Evolutionary conservation across 2,888 invertebrate species (phyloP).

Genomic region (Lordiphosa andalusiaca): DNA sequence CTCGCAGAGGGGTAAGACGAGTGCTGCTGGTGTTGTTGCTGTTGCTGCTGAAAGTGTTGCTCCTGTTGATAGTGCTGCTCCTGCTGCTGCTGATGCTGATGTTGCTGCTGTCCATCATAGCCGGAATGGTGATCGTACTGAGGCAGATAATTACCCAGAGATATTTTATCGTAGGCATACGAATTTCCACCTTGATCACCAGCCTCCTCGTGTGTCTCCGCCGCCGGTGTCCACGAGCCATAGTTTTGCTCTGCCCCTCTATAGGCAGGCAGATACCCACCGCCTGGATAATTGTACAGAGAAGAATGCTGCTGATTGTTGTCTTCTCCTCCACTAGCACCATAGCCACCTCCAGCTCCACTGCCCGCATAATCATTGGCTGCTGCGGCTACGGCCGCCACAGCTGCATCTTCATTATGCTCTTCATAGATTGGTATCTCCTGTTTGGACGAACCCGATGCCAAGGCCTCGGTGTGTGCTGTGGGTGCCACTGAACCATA

Average conservation of each 20-base stretch:
- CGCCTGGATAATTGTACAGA: constrained; percentile 67
- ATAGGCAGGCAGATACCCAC: constrained; percentile 55
- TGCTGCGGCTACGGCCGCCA: constrained; percentile 56
- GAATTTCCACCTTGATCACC: constrained; percentile 21
- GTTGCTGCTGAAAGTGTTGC: constrained; percentile 36
- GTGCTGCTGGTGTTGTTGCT: constrained; percentile 29
- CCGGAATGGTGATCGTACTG: constrained; percentile 71
- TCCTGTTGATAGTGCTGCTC: constrained; percentile 39
- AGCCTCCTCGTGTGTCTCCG: constrained; percentile 14
- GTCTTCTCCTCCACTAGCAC: constrained; percentile 30
- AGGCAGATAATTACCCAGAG: constrained; percentile 76
- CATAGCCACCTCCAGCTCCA: constrained; percentile 29
- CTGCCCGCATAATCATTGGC: constrained; percentile 51
- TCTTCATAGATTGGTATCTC: constrained; percentile 78
- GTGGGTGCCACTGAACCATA: constrained; percentile 61
- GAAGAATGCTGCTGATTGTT: constrained; percentile 55
- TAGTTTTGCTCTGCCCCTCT: constrained; percentile 43
- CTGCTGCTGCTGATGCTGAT: constrained; percentile 52
- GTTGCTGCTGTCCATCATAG: constrained; percentile 54
- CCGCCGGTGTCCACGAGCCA: constrained; percentile 38
- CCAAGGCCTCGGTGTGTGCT: constrained; percentile 50
- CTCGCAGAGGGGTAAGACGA: constrained; percentile 33
- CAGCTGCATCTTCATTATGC: constrained; percentile 69
- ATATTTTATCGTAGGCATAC: constrained; percentile 75
- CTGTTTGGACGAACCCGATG: constrained; percentile 54